Evolutionary conservation across 1,140 invertebrate genomes (phyloP).

Genomic region (Heliconius eleuchia): DNA sequence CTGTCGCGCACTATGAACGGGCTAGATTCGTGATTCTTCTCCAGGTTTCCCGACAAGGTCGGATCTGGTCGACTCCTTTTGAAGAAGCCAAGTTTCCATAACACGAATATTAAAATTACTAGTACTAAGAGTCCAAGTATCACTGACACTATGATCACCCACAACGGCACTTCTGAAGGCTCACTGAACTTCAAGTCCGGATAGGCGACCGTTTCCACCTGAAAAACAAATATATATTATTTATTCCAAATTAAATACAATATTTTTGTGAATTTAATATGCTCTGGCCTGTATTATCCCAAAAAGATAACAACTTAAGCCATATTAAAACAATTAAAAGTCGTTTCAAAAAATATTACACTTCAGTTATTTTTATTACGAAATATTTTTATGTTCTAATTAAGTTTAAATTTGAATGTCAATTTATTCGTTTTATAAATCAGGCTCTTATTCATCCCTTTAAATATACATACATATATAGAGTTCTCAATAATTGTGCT

Average conservation of each 20-base stretch:
- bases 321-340: too few species aligned
- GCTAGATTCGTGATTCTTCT: conserved; percentile 87
- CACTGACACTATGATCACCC: conserved; percentile 91
- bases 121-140: conserved; percentile 90
- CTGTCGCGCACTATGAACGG: conserved; percentile 78
- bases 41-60: conserved; percentile 90
- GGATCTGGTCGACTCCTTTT: conserved; percentile 90
- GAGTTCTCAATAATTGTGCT: too few species aligned
- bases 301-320: too few species aligned
- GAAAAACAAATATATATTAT: conserved; percentile 39
- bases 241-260: background rate
- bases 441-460: background rate
- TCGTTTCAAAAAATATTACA: too few species aligned
- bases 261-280: background rate
- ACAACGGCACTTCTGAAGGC: conserved; percentile 87
- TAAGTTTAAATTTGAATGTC: background rate
- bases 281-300: too few species aligned
- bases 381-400: background rate
- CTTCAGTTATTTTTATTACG: too few species aligned
- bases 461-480: too few species aligned
- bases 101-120: conserved; percentile 87
- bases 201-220: conserved; percentile 91
- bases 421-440: background rate
- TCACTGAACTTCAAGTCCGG: conserved; percentile 88
- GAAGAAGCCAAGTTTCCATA: conserved; percentile 95